Percentiles rank a stretch among this genome's conserved stretches.
Conservation (phyloP, 2,113 vertebrate genomes). For the Oreochromis aureus region DNA sequence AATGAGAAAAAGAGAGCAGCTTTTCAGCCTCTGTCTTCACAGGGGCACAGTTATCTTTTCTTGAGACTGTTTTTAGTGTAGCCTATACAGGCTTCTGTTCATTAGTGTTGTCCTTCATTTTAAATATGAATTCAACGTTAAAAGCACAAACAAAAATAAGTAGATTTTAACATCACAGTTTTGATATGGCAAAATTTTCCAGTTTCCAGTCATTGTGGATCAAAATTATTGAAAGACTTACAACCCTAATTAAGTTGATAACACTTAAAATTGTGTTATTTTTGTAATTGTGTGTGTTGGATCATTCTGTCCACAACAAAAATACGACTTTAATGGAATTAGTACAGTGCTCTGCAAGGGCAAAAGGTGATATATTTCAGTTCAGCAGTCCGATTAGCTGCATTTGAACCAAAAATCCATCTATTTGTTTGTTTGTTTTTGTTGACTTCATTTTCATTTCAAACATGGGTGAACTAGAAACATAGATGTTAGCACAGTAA, state of each 20-base stretch:
- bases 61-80: rapidly evolving
- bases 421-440: background rate
- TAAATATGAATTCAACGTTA: rapidly evolving
- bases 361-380: background rate
- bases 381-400: rapidly evolving
- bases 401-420: background rate
- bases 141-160: background rate
- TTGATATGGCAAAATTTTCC: rapidly evolving
- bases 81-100: rapidly evolving
- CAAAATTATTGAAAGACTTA: background rate
- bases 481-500: background rate
- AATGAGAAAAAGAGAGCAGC: background rate
- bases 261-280: background rate
- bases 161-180: background rate
- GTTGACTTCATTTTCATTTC: background rate
- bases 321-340: rapidly evolving
- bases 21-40: background rate
- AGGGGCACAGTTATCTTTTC: background rate
- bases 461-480: background rate
- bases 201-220: background rate
- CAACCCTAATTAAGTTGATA: rapidly evolving
- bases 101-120: rapidly evolving
- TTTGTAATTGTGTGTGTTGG: background rate
- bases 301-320: background rate
- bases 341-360: background rate